Percentiles rank a stretch among this genome's conserved stretches.
phyloP scores from a whole-genome alignment of 2,797 vertebrate species.

The Galaxias olidus region DNA sequence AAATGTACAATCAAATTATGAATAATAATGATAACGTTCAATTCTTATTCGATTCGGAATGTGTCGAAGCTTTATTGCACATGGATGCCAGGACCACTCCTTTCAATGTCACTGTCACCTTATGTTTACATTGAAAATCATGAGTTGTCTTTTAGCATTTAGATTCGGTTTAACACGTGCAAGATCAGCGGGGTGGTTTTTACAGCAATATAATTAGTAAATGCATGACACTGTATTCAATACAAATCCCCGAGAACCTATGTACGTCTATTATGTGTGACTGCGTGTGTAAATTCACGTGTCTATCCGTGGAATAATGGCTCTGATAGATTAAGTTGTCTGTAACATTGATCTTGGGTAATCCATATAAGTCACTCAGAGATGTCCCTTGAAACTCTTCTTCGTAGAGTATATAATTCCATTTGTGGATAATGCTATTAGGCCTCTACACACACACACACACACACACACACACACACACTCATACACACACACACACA shows the following conservation, averaged over 20 bases:
- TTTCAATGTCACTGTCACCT: neutral
- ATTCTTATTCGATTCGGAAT: neutral
- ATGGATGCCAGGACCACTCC: conserved; percentile 3
- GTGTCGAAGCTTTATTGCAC: neutral
- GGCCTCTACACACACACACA: conserved; percentile 1
- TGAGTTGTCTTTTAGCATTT: no score
- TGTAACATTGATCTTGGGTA: no score
- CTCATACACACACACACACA: conserved; percentile 13
- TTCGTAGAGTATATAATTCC: neutral
- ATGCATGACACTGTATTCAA: no score
- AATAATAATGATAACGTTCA: neutral
- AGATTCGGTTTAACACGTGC: no score
- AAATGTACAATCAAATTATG: no score
- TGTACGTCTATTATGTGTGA: no score
- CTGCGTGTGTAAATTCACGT: no score
- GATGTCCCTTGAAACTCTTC: neutral
- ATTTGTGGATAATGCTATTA: conserved; percentile 5
- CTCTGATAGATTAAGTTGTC: no score
- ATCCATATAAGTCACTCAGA: neutral
- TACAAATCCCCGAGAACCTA: no score
- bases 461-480: conserved; percentile 1
- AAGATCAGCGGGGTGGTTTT: no score
- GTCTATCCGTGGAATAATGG: no score
- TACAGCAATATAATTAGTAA: no score
- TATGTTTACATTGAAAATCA: neutral